Base-by-base conservation (phyloP, 2,113 vertebrate genomes). In the Macrotis lagotis region DNA sequence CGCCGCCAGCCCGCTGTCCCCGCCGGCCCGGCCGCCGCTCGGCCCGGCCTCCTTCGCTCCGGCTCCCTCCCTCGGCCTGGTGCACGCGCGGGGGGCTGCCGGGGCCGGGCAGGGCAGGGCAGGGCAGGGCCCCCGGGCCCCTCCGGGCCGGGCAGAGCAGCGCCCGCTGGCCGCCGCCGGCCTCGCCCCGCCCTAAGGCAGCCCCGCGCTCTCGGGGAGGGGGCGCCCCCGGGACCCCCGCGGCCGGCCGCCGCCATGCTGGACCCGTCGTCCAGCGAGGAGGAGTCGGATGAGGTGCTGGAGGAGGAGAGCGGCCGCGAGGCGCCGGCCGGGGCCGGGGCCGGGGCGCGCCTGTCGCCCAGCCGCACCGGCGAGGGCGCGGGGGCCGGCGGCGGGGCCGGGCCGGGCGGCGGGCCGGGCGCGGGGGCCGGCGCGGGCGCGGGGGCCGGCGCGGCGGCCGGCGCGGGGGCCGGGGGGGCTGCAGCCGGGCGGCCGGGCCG, bases 231-330 rank as follows among this genome's bases (percentile, higher is more conserved):
- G 91, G 51, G 92, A 51, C 91, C 66, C 92, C 55, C 31, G 7
- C 51, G 74, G 47, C 52, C 95, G 48, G 95, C 91, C 90, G 90
- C 90, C 96, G 97, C 95, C 96, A 99, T 99, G 99, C 98, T 99
- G 98, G 99, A 99, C 97, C 99, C 99, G 95, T 99, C 99, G 98
- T 99, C 99, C 97, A 99, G 99, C 97, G 99, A 99, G 97, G 99
- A 99, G 97, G 99, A 99, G 98, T 99, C 99, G 26, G 99, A 99
- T 91, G 99, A 99, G 98, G 98, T 99, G 2, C 98, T 98, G 97
- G 99, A 99, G 96, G 99, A 99, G 96, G 99, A 99, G 95, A 98
- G 98, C 97, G 91, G 97, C 96, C 99, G 99, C 98, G 99, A 99
- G 98, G 98, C 97, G 97, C 97, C 98, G 95, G 98, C 99, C 95